Evolutionary conservation across 2,888 invertebrate species (phyloP).

Genomic region (Chrysopilus asiliformis): DNA sequence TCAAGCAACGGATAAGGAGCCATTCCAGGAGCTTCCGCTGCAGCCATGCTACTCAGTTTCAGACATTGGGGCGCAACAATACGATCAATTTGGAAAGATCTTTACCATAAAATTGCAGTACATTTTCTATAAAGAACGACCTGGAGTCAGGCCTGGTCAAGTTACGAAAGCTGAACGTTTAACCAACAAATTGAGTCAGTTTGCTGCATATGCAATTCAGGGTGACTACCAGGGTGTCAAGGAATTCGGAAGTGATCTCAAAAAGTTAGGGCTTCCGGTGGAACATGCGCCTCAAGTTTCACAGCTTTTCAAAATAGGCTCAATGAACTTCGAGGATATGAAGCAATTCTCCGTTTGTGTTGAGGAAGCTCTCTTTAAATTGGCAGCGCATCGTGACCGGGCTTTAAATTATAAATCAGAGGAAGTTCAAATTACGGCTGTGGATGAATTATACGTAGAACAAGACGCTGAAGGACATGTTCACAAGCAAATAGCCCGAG

Average conservation of each 20-base stretch:
- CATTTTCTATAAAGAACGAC: constrained; percentile 94
- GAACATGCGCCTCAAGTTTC: constrained; percentile 96
- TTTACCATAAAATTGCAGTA: constrained; percentile 93
- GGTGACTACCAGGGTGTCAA: constrained; percentile 89
- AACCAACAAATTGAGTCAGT: constrained; percentile 81
- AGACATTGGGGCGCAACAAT: constrained; percentile 91
- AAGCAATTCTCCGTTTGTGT: constrained; percentile 82
- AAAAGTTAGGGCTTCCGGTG: constrained; percentile 86
- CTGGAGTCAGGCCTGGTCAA: constrained; percentile 89
- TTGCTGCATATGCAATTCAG: constrained; percentile 86
- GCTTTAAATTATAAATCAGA: constrained; percentile 90
- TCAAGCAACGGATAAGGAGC: constrained; percentile 71
- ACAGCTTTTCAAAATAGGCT: constrained; percentile 91
- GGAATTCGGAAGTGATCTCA: constrained; percentile 83
- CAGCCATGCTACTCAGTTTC: constrained; percentile 93
- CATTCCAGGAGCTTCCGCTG: constrained; percentile 88
- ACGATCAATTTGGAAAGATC: constrained; percentile 97
- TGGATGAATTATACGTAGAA: constrained; percentile 85
- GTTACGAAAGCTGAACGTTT: constrained; percentile 86
- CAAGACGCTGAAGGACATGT: constrained; percentile 74
- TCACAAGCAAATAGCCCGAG: constrained; percentile 83
- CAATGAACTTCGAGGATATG: constrained; percentile 75
- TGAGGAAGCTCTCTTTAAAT: constrained; percentile 82
- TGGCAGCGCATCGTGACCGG: constrained; percentile 74
- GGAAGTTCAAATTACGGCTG: constrained; percentile 85